Evolutionary conservation across 2,113 vertebrate genomes (phyloP).

Genomic region (Mandrillus leucophaeus): DNA sequence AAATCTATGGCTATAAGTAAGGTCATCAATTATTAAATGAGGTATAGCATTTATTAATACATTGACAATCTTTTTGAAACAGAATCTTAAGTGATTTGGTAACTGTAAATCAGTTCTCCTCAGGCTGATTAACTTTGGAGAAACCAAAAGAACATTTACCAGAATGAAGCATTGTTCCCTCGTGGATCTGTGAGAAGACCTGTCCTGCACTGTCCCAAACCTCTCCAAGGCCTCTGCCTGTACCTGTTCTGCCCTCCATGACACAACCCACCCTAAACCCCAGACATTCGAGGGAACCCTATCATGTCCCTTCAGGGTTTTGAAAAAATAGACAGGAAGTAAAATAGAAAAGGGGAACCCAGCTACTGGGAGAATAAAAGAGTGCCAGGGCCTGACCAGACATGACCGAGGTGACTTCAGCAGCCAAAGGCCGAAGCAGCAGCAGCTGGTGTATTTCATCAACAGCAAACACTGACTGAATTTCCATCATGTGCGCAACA

Average conservation of each 20-base stretch:
- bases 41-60: background rate
- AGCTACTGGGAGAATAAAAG: background rate
- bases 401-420: background rate
- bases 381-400: background rate
- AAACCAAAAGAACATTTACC: slow-evolving; percentile 19
- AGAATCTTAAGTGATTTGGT: slow-evolving; percentile 36
- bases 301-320: background rate
- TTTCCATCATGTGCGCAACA: background rate
- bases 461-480: background rate
- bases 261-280: background rate
- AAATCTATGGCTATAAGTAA: slow-evolving; percentile 39
- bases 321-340: background rate
- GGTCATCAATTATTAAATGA: slow-evolving; percentile 62
- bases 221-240: background rate
- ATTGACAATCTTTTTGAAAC: slow-evolving; percentile 15
- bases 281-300: background rate
- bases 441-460: background rate
- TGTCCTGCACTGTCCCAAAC: background rate
- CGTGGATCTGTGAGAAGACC: accelerated
- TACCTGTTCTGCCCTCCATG: background rate
- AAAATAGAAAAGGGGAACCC: background rate
- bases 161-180: background rate
- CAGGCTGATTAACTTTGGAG: background rate
- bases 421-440: background rate
- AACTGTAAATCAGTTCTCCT: slow-evolving; percentile 40